Percentiles rank a stretch among this genome's conserved stretches.
Conservation (phyloP, 2,888 invertebrate species). For the Eulithis testata region DNA sequence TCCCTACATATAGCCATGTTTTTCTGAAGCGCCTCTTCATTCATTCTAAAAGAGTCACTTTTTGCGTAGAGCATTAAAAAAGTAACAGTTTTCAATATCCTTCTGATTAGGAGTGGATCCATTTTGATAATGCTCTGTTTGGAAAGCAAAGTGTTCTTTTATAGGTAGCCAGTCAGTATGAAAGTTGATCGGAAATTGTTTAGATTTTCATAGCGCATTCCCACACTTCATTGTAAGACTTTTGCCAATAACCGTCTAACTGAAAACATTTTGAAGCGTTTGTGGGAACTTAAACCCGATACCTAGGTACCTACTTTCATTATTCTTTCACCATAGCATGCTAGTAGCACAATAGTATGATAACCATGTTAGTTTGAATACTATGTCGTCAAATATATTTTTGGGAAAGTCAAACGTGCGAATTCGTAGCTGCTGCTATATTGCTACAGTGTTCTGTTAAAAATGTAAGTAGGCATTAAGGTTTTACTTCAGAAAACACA, state of each 20-base stretch:
- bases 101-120: conserved; percentile 10
- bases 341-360: no score
- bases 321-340: no score
- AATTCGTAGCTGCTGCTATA: no score
- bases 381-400: no score
- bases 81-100: conserved; percentile 4
- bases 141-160: conserved; percentile 16
- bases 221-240: conserved; percentile 17
- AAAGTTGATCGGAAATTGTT: conserved; percentile 22
- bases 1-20: conserved; percentile 50
- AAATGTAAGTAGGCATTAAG: no score
- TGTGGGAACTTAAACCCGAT: neutral
- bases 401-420: no score
- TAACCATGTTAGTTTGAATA: no score
- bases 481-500: no score
- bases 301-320: no score
- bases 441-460: no score
- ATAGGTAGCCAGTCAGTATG: conserved; percentile 26
- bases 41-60: conserved; percentile 20
- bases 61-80: neutral
- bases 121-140: conserved; percentile 27
- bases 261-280: conserved; percentile 8
- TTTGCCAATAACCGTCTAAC: conserved; percentile 14
- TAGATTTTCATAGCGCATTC: conserved; percentile 16
- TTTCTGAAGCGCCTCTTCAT: conserved; percentile 7